Evolutionary conservation across 2,797 vertebrate genomes (phyloP), one percentile per base, ranked within the genome.

Genomic region (Chrysocyon brachyurus): DNA sequence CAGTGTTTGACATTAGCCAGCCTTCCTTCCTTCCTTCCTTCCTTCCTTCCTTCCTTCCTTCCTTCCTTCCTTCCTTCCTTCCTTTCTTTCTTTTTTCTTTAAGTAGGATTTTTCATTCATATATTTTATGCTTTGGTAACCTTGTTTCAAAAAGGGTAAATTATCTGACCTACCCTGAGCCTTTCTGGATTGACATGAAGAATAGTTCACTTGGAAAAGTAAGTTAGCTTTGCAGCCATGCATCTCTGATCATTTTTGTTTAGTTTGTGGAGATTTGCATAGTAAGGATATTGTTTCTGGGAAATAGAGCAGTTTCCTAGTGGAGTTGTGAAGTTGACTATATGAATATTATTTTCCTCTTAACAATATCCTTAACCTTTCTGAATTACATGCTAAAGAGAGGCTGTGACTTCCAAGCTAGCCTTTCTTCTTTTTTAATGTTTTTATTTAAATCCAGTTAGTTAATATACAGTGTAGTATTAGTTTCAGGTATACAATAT

Each of bases 41-140:
- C 24, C 12, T 63, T 70, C 9, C 33, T 73, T 24, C 1, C 57
- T 59, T 24, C 14, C 6, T 26, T 57, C 73, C 22, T 64, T 46
- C 33, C 33, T 33, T 33, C 33, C 33, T 72, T 46, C 5, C 24
- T 73, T 26, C 24, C 12, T 63, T 70, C 9, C 33, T 73, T 24
- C 1, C 59, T 59, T 24, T 5, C 6, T 26, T 57, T 81, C 22
- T 64, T 46, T 31, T 90, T 36, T 64, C 81, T 54, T 72, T 82
- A 1, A 88, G 59, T 5, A 31, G 12, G 33, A 28, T 73, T 64
- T 57, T 28, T n/a, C 79, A 59, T 52, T 33, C 8, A 12, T 88
- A 19, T 85, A 33, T 89, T 95, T 95, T 85, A 15, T 72, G 31
- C 10, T 87, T 70, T 91, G 17, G 31, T 91, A 93, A 78, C 59